Evolutionary conservation across 2,888 invertebrate genomes (phyloP).

Genomic region (Eupithecia dodoneata): DNA sequence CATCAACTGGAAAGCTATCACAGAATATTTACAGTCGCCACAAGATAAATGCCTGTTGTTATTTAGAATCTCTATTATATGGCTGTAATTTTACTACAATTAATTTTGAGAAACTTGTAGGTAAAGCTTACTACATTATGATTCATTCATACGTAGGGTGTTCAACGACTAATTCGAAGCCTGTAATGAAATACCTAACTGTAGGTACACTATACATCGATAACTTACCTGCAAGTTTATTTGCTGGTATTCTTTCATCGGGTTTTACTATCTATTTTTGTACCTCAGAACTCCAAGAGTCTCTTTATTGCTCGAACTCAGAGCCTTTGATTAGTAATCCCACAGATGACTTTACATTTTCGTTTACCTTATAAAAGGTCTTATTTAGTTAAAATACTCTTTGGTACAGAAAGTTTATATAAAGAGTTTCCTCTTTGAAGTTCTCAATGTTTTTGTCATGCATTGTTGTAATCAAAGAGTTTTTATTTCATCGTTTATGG

Average conservation of each 20-base stretch:
- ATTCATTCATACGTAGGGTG: slow-evolving; percentile 38
- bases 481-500: neutral
- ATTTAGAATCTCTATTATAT: slow-evolving; percentile 7
- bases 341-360: neutral
- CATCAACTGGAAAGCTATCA: slow-evolving; percentile 26
- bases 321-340: neutral
- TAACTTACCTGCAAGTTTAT: neutral
- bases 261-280: neutral
- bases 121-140: neutral
- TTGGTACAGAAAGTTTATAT: neutral
- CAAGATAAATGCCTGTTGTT: slow-evolving; percentile 1
- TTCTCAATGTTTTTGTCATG: neutral
- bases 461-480: slow-evolving; percentile 1
- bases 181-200: slow-evolving; percentile 26
- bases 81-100: neutral
- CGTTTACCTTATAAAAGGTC: neutral
- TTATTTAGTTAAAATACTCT: neutral
- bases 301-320: neutral
- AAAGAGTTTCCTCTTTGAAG: neutral
- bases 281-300: neutral
- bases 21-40: neutral
- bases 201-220: neutral
- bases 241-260: neutral
- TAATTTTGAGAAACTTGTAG: neutral
- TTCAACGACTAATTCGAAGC: slow-evolving; percentile 36